phyloP scores from a whole-genome alignment of 2,797 vertebrate genomes.

The Potorous gilbertii region DNA sequence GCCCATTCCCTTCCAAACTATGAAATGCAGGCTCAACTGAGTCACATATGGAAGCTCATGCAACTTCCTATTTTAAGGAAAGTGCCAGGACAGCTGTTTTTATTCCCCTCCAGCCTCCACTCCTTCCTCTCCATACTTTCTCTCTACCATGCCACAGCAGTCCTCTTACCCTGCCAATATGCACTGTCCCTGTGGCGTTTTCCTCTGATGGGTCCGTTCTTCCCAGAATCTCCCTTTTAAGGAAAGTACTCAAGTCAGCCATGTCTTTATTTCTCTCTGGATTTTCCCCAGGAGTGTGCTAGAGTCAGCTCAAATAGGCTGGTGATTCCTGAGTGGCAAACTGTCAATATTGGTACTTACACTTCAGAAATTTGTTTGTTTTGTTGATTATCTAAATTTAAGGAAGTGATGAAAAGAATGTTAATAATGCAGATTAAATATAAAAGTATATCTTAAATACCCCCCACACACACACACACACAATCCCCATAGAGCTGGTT shows the following conservation, averaged over 20 bases:
- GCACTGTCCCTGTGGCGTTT: neutral
- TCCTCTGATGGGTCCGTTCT: neutral
- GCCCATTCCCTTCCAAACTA: slow-evolving; percentile 56
- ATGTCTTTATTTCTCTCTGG: neutral
- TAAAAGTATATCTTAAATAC: neutral
- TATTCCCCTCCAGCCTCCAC: neutral
- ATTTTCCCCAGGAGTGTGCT: neutral
- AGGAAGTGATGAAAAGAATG: neutral
- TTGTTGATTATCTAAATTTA: neutral
- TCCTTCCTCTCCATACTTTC: neutral
- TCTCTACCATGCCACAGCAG: neutral
- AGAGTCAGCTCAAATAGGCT: neutral
- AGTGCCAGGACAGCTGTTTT: neutral
- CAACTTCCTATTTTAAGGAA: neutral
- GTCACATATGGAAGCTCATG: slow-evolving; percentile 44
- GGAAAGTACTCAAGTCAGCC: neutral
- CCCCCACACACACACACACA: too few relatives aligned
- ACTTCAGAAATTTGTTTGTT: neutral
- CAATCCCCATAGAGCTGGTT: neutral
- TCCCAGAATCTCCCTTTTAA: neutral
- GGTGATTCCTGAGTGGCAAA: neutral
- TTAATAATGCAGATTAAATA: neutral
- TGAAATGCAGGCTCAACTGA: slow-evolving; percentile 47
- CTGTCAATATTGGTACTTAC: neutral
- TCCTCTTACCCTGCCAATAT: neutral